Evolutionary conservation across 2,797 vertebrate genomes (phyloP).

Genomic region (Chiloscyllium punctatum): DNA sequence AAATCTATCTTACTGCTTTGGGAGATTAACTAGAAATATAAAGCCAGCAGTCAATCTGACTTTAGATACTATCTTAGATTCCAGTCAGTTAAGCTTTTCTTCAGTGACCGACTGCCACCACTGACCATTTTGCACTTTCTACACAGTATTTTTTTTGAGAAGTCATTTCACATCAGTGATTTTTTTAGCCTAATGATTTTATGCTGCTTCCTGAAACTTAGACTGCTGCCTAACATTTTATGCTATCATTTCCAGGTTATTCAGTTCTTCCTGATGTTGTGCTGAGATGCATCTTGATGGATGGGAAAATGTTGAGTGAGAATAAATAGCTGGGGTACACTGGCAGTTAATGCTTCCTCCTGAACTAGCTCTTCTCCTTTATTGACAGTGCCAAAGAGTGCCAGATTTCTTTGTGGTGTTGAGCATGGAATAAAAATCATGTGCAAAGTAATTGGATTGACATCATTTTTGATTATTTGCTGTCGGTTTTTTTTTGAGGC

Average conservation of each 20-base stretch:
- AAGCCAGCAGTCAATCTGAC: neutral
- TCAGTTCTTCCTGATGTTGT: neutral
- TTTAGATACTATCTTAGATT: neutral
- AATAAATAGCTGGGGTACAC: neutral
- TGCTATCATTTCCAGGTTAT: neutral
- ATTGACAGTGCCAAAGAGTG: neutral
- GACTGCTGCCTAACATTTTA: neutral
- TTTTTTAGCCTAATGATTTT: neutral
- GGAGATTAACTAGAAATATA: neutral
- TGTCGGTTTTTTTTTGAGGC: neutral
- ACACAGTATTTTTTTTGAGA: neutral
- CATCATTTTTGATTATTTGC: neutral
- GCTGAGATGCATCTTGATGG: neutral
- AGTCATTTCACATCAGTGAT: constrained; percentile 1
- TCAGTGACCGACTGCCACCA: neutral
- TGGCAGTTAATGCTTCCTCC: neutral
- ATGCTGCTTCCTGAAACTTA: neutral
- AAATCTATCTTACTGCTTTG: neutral
- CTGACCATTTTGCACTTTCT: neutral
- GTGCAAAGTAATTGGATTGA: too few species aligned
- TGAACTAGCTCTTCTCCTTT: neutral
- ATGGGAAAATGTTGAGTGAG: neutral
- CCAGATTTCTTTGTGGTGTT: neutral
- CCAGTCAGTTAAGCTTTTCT: too few species aligned
- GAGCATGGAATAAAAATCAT: neutral